phyloP scores from a whole-genome alignment of 2,113 vertebrate genomes.

The Okapia johnstoni region DNA sequence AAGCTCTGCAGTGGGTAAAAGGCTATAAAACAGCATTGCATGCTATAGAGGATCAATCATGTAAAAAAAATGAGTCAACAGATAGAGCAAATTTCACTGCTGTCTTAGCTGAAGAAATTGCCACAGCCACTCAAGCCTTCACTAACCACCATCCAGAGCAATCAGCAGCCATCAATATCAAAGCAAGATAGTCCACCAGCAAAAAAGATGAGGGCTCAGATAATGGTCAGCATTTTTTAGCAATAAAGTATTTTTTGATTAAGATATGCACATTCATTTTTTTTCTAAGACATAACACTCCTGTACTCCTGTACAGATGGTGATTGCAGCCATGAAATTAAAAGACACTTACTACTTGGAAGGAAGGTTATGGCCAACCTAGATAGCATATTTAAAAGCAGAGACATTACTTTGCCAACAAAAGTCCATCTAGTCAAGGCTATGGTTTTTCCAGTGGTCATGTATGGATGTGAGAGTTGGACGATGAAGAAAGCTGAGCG shows the following conservation, averaged over 20 bases:
- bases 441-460: no score
- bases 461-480: no score
- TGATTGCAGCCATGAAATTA: no score
- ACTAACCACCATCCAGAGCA: neutral
- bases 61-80: neutral
- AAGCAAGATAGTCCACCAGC: neutral
- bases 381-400: no score
- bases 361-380: no score
- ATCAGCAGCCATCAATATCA: neutral
- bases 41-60: neutral
- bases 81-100: neutral
- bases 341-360: no score
- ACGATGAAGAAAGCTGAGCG: no score
- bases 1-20: neutral
- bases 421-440: no score
- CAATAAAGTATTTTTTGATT: neutral
- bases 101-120: neutral
- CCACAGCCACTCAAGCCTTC: neutral
- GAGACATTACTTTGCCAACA: no score
- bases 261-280: neutral
- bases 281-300: neutral
- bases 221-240: neutral
- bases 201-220: neutral
- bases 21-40: neutral
- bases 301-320: no score